Evolutionary conservation across 2,113 vertebrate genomes (phyloP).

Genomic region (Onychostoma macrolepis): DNA sequence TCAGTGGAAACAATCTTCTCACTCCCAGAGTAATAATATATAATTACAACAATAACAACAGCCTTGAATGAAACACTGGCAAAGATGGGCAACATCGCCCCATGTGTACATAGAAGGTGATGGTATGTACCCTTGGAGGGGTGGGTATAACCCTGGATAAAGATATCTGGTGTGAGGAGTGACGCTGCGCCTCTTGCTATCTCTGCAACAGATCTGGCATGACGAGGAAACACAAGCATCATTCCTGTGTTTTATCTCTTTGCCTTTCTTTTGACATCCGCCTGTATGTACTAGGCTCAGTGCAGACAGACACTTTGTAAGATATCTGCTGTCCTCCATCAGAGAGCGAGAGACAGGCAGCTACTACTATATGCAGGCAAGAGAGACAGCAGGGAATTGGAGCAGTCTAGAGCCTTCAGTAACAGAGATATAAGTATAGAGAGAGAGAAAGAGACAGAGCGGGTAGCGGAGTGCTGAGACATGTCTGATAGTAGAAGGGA

Average conservation of each 20-base stretch:
- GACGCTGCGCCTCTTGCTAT: conserved; percentile 63
- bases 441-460: conserved; percentile 35
- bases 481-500: conserved; percentile 53
- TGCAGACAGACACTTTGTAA: conserved; percentile 68
- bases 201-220: conserved; percentile 69
- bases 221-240: conserved; percentile 76
- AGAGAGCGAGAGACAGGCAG: conserved; percentile 38
- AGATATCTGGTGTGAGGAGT: conserved; percentile 26
- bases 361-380: conserved; percentile 46
- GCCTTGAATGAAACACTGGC: conserved; percentile 39
- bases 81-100: conserved; percentile 10
- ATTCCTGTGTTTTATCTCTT: conserved; percentile 74
- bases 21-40: conserved; percentile 57
- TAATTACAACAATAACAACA: conserved; percentile 62
- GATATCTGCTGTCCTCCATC: conserved; percentile 73
- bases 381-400: conserved; percentile 44
- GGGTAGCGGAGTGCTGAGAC: conserved; percentile 28
- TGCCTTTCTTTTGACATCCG: conserved; percentile 73
- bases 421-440: conserved; percentile 36
- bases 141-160: neutral
- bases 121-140: neutral
- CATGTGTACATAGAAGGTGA: neutral
- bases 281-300: conserved; percentile 69
- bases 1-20: conserved; percentile 68
- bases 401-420: conserved; percentile 23